phyloP scores from a whole-genome alignment of 2,797 vertebrate genomes.

The Thamnophis elegans region DNA sequence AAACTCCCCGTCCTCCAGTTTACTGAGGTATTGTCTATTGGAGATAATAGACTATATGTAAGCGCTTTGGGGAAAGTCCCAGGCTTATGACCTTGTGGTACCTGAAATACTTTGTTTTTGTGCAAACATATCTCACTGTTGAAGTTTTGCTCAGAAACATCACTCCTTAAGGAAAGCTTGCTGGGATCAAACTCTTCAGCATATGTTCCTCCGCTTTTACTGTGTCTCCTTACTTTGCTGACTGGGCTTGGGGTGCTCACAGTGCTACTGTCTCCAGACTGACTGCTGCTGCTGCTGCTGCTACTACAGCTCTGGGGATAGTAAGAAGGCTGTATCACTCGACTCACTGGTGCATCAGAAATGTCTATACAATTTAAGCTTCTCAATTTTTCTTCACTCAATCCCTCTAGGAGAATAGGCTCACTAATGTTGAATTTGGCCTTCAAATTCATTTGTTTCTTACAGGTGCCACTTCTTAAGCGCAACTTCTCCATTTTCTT shows the following conservation, averaged over 20 bases:
- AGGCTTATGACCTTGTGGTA: conserved; percentile 83
- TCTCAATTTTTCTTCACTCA: conserved; percentile 71
- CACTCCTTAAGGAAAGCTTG: conserved; percentile 53
- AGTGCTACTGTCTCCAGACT: conserved; percentile 76
- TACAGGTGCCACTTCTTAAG: conserved; percentile 66
- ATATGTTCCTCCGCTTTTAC: conserved; percentile 59
- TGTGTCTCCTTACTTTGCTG: conserved; percentile 72
- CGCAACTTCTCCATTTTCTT: conserved; percentile 85
- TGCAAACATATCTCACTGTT: conserved; percentile 76
- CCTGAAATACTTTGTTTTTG: conserved; percentile 73
- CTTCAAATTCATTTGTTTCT: conserved; percentile 53
- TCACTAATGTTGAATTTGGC: conserved; percentile 64
- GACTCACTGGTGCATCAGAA: conserved; percentile 63
- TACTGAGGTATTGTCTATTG: conserved; percentile 71
- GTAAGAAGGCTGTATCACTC: conserved; percentile 60
- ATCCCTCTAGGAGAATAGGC: conserved; percentile 77
- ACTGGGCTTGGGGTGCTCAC: conserved; percentile 79
- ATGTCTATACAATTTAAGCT: conserved; percentile 70
- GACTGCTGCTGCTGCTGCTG: conserved; percentile 71
- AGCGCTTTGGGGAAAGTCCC: conserved; percentile 85
- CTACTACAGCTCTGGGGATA: conserved; percentile 67
- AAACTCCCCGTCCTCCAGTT: conserved; percentile 88
- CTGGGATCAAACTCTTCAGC: conserved; percentile 57
- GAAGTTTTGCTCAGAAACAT: conserved; percentile 70
- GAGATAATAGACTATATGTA: conserved; percentile 65